Conservation (phyloP, 2,797 vertebrate species). For the Paedocypris micromegethes region DNA sequence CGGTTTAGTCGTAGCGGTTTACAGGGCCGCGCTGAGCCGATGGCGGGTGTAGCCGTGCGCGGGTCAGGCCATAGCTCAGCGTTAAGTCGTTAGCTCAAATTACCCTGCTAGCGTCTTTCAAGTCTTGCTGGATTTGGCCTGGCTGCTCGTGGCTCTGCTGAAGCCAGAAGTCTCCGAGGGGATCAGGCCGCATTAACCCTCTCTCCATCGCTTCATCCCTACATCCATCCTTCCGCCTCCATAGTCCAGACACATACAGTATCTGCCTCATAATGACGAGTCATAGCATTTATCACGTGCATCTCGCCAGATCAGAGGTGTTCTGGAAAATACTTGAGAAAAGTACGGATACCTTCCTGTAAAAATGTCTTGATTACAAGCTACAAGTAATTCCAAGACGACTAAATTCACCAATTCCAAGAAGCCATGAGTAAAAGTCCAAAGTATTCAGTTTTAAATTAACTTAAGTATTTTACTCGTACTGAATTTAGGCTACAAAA, state of each 20-base stretch:
- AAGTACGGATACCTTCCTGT: too few relatives aligned
- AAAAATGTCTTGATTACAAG: too few relatives aligned
- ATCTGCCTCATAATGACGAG: background rate
- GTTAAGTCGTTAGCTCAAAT: slow-evolving; percentile 79
- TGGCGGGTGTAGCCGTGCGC: slow-evolving; percentile 66
- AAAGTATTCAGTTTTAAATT: too few relatives aligned
- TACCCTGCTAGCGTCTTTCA: slow-evolving; percentile 67
- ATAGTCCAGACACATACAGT: slow-evolving; percentile 57
- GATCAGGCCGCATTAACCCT: slow-evolving; percentile 68
- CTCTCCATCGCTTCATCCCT: slow-evolving; percentile 45
- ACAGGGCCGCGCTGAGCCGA: slow-evolving; percentile 71
- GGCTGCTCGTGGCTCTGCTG: slow-evolving; percentile 63
- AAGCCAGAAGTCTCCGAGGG: slow-evolving; percentile 75
- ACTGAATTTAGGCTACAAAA: too few relatives aligned
- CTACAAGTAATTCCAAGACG: too few relatives aligned
- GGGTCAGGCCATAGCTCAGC: slow-evolving; percentile 66
- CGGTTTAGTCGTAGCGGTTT: slow-evolving; percentile 53
- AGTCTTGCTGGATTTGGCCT: slow-evolving; percentile 58
- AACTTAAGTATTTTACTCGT: too few relatives aligned
- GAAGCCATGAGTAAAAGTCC: too few relatives aligned
- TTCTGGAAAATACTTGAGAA: too few relatives aligned
- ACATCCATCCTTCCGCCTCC: slow-evolving; percentile 61
- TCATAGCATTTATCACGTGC: too few relatives aligned
- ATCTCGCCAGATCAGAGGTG: too few relatives aligned
- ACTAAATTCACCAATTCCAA: too few relatives aligned